These are phyloP conservation scores for Heptranchias perlo DNA, from an alignment of 2,113 vertebrate genomes.

Conservation along the genomic window DNA sequence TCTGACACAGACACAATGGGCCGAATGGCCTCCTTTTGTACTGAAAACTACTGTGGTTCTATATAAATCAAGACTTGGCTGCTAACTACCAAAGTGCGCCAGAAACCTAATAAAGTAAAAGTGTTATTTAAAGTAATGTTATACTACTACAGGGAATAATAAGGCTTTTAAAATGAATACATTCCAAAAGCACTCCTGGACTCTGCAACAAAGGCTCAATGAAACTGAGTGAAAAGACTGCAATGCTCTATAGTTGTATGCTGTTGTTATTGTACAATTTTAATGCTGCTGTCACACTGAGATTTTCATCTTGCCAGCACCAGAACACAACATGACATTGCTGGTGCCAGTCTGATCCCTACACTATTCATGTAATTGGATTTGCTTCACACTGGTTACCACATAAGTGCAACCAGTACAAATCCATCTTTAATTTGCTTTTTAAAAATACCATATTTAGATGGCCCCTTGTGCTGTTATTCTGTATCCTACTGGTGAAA, in stretches of 20 bases:
- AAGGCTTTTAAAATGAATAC: conserved; percentile 20
- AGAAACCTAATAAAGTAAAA: conserved; percentile 19
- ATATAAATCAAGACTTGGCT: not conserved
- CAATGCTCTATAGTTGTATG: not conserved
- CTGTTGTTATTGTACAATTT: not conserved
- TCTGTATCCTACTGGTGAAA: not conserved
- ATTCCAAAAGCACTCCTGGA: not conserved
- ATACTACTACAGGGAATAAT: conserved; percentile 23
- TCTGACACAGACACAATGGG: not conserved
- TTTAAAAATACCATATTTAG: not conserved
- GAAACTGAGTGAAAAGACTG: conserved; percentile 21
- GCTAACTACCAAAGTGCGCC: not conserved
- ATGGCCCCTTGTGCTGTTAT: not conserved
- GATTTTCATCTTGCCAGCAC: conserved; percentile 10
- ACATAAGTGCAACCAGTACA: not conserved
- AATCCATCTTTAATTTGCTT: conserved; percentile 5
- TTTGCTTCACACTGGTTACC: conserved; percentile 30
- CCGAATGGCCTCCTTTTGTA: not conserved
- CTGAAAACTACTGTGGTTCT: not conserved
- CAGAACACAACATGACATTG: conserved; percentile 33
- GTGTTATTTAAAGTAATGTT: conserved; percentile 27
- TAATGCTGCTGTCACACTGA: conserved; percentile 11
- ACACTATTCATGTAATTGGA: conserved; percentile 12
- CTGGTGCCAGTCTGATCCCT: not conserved
- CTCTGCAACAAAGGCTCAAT: not conserved